Percentiles rank a stretch among this genome's conserved stretches.
Evolutionary conservation across 2,113 vertebrate genomes (phyloP).

Genomic region (Oryctolagus cuniculus): DNA sequence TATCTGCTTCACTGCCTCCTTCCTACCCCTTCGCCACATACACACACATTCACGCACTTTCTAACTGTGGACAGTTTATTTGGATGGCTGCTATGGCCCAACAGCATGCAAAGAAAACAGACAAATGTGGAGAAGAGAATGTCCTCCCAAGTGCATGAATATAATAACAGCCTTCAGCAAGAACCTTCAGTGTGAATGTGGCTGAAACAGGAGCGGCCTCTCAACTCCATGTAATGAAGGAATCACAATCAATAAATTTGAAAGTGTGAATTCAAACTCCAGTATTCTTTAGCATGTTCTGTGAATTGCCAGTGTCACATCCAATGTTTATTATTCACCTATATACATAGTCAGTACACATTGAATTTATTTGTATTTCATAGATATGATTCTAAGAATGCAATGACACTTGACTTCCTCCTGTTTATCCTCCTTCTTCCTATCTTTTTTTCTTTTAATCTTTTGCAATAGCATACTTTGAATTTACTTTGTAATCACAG

Average conservation of each 20-base stretch:
- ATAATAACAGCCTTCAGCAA: not conserved
- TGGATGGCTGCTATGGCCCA: not conserved
- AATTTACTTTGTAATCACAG: too few species aligned
- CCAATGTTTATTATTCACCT: not conserved
- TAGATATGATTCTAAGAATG: too few species aligned
- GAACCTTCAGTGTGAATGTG: not conserved
- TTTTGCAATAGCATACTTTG: too few species aligned
- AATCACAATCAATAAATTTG: not conserved
- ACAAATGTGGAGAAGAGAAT: not conserved
- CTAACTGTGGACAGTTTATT: slow-evolving; percentile 7
- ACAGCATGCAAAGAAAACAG: not conserved
- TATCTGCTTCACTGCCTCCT: not conserved
- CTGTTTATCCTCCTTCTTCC: too few species aligned
- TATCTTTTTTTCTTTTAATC: too few species aligned
- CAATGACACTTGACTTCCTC: too few species aligned
- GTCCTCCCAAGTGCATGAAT: not conserved
- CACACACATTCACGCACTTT: not conserved
- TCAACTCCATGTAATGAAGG: not conserved
- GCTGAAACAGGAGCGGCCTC: not conserved
- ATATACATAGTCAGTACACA: not conserved
- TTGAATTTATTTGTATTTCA: not conserved
- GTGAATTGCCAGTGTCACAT: not conserved
- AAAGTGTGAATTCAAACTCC: not conserved
- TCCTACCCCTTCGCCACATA: too few species aligned
- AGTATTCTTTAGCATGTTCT: not conserved